Evolutionary conservation across 1,140 invertebrate genomes (phyloP), one percentile per base, ranked within the genome.

Genomic region (Mycetomoellerius zeteki): DNA sequence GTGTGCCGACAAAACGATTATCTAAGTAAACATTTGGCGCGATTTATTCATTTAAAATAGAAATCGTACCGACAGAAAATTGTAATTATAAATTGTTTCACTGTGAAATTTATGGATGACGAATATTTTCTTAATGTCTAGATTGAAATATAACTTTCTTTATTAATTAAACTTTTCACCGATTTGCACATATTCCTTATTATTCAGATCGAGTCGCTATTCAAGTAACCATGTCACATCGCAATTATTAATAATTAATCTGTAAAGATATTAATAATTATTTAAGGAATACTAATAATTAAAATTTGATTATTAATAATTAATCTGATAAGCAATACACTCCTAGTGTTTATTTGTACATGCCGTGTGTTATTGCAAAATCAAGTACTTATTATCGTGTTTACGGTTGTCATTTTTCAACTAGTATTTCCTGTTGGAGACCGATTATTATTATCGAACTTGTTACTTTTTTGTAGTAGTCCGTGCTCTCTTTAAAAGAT

Each of bases 11-110:
- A 24, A 47, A 0, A 8, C 43, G 12, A 5, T 69, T 50, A 67
- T 47, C n/a, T 67, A 69, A 69, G 37, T 4, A 47, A 50, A 67
- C n/a, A 24, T 69, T 10, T 16, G 14, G 6, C 37, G 37, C 65
- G 43, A 69, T 69, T 50, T 50, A 19, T 14, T 69, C 12, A 50
- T 69, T 47, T 50, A 69, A 69, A 69, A 24, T 50, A 50, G 14
- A 69, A 50, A 50, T 21, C 21, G 0, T 24, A 69, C 37, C 21
- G 33, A 50, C 0, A 24, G 12, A 27, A 12, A 69, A 24, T 47
- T 12, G 16, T 0, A 50, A 69, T 47, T 24, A 50, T 16, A 69
- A 21, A 43, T 43, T 21, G 33, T 43, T 21, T 21, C 12, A 14
- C 33, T 37, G 33, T 37, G 8, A 67, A 19, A 67, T 33, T 67